phyloP scores from a whole-genome alignment of 2,888 invertebrate genomes.

The Apodemia zela region DNA sequence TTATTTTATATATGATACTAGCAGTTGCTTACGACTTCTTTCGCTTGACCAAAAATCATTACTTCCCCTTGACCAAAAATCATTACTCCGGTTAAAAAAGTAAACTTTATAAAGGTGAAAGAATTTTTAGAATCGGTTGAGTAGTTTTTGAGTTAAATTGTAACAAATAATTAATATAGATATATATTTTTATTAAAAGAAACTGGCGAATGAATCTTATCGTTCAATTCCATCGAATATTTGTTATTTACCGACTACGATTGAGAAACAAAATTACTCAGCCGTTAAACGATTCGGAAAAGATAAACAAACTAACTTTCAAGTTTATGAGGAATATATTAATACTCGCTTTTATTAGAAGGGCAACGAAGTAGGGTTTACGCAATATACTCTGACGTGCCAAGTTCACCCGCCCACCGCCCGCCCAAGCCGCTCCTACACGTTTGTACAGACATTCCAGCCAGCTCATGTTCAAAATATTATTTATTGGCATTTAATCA shows the following conservation, averaged over 20 bases:
- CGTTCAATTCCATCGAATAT: no score
- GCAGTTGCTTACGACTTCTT: no score
- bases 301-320: constrained; percentile 26
- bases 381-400: constrained; percentile 53
- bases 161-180: no score
- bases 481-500: constrained; percentile 1
- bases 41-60: no score
- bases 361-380: constrained; percentile 44
- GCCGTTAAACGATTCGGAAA: constrained; percentile 15
- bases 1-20: no score
- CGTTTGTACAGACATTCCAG: constrained; percentile 19
- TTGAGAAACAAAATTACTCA: background rate
- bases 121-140: no score
- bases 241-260: background rate
- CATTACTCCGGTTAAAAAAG: no score
- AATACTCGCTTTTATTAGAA: constrained; percentile 41
- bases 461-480: constrained; percentile 9
- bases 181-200: no score
- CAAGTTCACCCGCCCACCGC: constrained; percentile 67
- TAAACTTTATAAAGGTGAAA: no score
- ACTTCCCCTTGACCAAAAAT: no score
- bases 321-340: constrained; percentile 30
- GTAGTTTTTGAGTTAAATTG: no score
- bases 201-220: no score
- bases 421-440: constrained; percentile 59